Conservation (phyloP, 2,113 vertebrate species). For the Megaceryle torquata region DNA sequence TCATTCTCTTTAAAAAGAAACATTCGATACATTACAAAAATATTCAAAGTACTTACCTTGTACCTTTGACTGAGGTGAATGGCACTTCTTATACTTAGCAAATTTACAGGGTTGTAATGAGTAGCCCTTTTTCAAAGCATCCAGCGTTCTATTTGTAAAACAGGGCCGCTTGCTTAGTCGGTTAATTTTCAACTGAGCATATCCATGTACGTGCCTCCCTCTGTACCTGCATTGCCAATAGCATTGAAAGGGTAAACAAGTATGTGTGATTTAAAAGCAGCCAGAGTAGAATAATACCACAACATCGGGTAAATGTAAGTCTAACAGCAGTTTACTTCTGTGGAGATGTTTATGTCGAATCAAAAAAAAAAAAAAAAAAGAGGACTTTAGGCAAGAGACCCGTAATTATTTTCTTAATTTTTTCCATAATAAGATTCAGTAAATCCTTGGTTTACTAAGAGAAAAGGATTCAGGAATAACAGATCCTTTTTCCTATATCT, state of each 20-base stretch:
- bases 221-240: slow-evolving; percentile 49
- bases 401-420: background rate
- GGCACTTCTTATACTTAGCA: background rate
- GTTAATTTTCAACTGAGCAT: background rate
- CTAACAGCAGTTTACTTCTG: background rate
- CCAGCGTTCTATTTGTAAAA: background rate
- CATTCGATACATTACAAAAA: background rate
- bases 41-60: slow-evolving; percentile 55
- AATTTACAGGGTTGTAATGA: background rate
- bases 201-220: slow-evolving; percentile 44
- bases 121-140: slow-evolving; percentile 11
- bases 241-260: background rate
- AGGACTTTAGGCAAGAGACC: background rate
- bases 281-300: background rate
- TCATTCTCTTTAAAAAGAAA: background rate
- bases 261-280: background rate
- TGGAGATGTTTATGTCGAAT: background rate
- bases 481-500: background rate
- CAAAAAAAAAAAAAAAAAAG: background rate
- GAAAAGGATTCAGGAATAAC: background rate
- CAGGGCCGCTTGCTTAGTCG: slow-evolving; percentile 11
- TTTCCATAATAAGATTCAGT: background rate
- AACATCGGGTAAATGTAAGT: background rate
- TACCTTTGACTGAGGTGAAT: background rate
- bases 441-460: background rate